phyloP scores from a whole-genome alignment of 2,797 vertebrate genomes.

The Danio tinwini region DNA sequence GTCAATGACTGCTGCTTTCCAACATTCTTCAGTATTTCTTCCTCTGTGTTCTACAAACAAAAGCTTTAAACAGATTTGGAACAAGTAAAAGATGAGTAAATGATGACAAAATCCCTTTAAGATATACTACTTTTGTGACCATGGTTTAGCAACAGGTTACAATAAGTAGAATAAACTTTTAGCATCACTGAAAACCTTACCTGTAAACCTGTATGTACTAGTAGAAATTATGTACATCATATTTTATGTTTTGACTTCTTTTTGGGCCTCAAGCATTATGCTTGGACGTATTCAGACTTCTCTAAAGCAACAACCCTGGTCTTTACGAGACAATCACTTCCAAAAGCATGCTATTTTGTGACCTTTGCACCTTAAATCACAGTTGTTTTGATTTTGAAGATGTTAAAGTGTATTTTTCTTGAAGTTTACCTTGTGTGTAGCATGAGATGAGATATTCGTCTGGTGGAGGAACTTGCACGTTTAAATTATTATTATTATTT shows the following conservation, averaged over 20 bases:
- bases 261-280: neutral
- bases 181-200: neutral
- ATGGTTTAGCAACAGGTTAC: neutral
- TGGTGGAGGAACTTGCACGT: slow-evolving; percentile 68
- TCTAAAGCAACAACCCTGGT: slow-evolving; percentile 2
- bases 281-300: slow-evolving; percentile 48
- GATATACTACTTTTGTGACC: neutral
- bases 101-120: no score
- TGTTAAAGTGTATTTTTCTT: slow-evolving; percentile 41
- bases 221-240: neutral
- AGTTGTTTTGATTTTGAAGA: slow-evolving; percentile 34
- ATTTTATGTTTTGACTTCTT: neutral
- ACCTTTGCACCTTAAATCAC: slow-evolving; percentile 48
- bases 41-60: no score
- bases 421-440: slow-evolving; percentile 29
- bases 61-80: no score
- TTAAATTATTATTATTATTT: no score
- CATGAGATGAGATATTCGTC: slow-evolving; percentile 48
- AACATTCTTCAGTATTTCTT: no score
- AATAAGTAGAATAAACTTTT: neutral
- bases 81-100: no score
- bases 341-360: slow-evolving; percentile 67
- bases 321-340: slow-evolving; percentile 52
- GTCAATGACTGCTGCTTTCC: no score
- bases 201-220: neutral